A percentile compares a stretch with the other conserved stretches of the same genome.
These are phyloP conservation scores for Epinotia bilunana DNA, from an alignment of 2,888 invertebrate genomes.

Conservation along the genomic window DNA sequence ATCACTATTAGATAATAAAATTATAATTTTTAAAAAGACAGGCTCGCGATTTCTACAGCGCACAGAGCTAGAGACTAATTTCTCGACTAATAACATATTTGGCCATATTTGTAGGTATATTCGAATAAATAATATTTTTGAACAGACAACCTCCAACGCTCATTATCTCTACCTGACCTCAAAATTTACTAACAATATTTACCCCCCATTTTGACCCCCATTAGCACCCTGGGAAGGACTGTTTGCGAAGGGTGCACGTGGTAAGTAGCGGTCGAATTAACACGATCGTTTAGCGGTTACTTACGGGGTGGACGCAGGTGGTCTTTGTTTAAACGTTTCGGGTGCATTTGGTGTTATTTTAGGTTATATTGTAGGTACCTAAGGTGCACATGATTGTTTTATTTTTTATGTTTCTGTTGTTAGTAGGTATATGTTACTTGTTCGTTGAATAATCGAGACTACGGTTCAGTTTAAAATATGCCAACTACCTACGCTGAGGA, in stretches of 20 bases:
- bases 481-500: background rate
- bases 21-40: too few species aligned
- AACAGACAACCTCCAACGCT: conserved; percentile 12
- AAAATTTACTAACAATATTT: conserved; percentile 44
- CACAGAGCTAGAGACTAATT: background rate
- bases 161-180: conserved; percentile 26
- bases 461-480: background rate
- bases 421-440: background rate
- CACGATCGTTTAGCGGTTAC: conserved; percentile 75
- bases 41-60: too few species aligned
- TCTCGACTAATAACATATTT: background rate
- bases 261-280: conserved; percentile 67
- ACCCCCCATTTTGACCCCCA: conserved; percentile 42
- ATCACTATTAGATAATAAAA: too few species aligned
- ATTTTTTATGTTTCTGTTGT: conserved; percentile 6
- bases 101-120: background rate
- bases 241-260: conserved; percentile 46
- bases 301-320: conserved; percentile 77
- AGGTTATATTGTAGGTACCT: conserved; percentile 15
- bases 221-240: conserved; percentile 43
- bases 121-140: background rate
- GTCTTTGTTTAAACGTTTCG: conserved; percentile 74
- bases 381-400: conserved; percentile 8
- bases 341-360: conserved; percentile 28
- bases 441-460: background rate